Evolutionary conservation across 2,113 vertebrate species (phyloP).

Genomic region (Uria lomvia): DNA sequence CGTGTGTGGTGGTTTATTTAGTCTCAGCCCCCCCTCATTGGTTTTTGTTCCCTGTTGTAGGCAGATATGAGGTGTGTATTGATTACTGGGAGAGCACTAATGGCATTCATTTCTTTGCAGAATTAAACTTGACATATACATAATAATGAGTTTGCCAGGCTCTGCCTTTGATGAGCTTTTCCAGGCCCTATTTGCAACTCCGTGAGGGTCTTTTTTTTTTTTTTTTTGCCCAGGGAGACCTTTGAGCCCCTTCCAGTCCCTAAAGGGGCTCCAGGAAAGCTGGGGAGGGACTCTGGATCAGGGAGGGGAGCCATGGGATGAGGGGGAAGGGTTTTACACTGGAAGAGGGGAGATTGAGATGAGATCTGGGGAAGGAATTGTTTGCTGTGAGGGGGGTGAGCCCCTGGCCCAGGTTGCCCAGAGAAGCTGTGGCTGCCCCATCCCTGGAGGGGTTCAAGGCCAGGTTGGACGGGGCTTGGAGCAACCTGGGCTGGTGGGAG

Average conservation of each 20-base stretch:
- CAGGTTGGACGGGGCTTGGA: background rate
- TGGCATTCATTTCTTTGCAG: background rate
- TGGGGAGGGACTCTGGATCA: no score
- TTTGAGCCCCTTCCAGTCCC: background rate
- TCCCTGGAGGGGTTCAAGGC: background rate
- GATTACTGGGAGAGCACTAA: background rate
- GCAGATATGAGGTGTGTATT: background rate
- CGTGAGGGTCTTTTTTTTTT: background rate
- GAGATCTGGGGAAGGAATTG: background rate
- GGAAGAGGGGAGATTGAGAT: no score
- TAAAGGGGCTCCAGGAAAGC: background rate
- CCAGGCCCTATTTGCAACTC: background rate
- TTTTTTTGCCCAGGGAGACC: background rate
- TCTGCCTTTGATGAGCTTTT: conserved; percentile 39
- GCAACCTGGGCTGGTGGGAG: background rate
- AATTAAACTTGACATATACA: background rate
- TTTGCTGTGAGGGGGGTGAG: no score
- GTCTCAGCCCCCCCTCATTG: background rate
- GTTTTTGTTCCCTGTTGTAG: background rate
- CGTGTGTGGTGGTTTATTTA: accelerated
- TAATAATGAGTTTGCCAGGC: background rate
- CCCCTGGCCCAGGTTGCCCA: no score
- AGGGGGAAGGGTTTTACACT: no score
- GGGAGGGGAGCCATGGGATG: no score
- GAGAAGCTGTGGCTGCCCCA: background rate